These are phyloP conservation scores for Lasioglossum albipes DNA, from an alignment of 1,140 invertebrate genomes.

Conservation along the genomic window DNA sequence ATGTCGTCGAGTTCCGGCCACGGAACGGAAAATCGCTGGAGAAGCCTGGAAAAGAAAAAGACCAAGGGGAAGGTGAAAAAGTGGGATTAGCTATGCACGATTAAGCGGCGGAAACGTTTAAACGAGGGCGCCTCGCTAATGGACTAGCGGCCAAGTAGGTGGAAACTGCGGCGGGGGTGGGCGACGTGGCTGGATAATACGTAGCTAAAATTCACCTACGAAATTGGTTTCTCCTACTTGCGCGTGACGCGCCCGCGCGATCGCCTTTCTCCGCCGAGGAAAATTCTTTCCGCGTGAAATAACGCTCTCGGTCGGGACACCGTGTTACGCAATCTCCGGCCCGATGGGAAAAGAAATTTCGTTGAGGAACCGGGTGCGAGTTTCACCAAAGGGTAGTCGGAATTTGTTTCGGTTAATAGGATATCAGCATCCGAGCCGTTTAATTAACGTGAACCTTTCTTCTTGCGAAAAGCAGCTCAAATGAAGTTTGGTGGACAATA, in stretches of 20 bases:
- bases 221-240: constrained; percentile 50
- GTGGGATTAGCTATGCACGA: constrained; percentile 69
- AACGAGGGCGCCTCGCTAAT: constrained; percentile 65
- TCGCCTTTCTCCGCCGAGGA: constrained; percentile 20
- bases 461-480: too few relatives aligned
- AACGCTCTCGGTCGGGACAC: background rate
- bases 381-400: background rate
- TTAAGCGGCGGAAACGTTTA: constrained; percentile 71
- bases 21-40: constrained; percentile 12
- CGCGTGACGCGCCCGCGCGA: background rate
- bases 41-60: constrained; percentile 53
- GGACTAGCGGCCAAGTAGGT: constrained; percentile 58
- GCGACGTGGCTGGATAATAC: constrained; percentile 47
- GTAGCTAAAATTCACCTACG: constrained; percentile 54
- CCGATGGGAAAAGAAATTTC: background rate
- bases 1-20: constrained; percentile 9
- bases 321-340: background rate
- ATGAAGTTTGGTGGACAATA: too few relatives aligned
- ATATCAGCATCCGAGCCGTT: too few relatives aligned
- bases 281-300: constrained; percentile 8
- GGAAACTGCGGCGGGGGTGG: constrained; percentile 26
- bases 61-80: constrained; percentile 51
- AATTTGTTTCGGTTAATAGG: too few relatives aligned
- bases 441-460: too few relatives aligned
- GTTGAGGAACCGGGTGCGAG: background rate